Evolutionary conservation across 2,888 invertebrate genomes (phyloP).

Genomic region (Carcina quercana): DNA sequence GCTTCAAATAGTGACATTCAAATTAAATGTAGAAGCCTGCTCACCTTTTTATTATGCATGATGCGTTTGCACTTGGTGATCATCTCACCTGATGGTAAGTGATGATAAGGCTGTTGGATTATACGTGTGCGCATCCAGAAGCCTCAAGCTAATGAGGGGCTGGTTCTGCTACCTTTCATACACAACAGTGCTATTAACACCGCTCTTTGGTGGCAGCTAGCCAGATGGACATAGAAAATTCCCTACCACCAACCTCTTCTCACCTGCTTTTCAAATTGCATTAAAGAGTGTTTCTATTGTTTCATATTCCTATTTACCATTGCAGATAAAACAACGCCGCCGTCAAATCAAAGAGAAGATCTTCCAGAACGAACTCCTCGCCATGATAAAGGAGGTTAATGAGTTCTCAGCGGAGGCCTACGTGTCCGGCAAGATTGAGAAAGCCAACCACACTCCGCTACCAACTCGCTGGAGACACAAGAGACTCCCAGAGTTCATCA

Average conservation of each 20-base stretch:
- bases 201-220: too few relatives aligned
- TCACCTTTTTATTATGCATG: too few relatives aligned
- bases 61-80: background rate
- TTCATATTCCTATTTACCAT: constrained; percentile 12
- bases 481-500: constrained; percentile 78
- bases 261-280: background rate
- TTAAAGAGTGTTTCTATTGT: background rate
- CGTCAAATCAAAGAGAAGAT: constrained; percentile 84
- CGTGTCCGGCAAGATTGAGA: constrained; percentile 76
- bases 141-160: too few relatives aligned
- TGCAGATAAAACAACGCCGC: constrained; percentile 77
- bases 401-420: constrained; percentile 84
- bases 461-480: constrained; percentile 76
- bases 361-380: constrained; percentile 82
- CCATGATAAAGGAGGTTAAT: constrained; percentile 81
- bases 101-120: too few relatives aligned
- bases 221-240: too few relatives aligned
- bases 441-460: constrained; percentile 75
- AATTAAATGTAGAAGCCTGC: too few relatives aligned
- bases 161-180: too few relatives aligned
- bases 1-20: too few relatives aligned
- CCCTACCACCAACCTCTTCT: too few relatives aligned
- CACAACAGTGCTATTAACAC: too few relatives aligned
- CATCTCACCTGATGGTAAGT: too few relatives aligned
- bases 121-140: too few relatives aligned